Conservation (phyloP, 2,888 invertebrate genomes). For the Eucriotettix oculatus region DNA sequence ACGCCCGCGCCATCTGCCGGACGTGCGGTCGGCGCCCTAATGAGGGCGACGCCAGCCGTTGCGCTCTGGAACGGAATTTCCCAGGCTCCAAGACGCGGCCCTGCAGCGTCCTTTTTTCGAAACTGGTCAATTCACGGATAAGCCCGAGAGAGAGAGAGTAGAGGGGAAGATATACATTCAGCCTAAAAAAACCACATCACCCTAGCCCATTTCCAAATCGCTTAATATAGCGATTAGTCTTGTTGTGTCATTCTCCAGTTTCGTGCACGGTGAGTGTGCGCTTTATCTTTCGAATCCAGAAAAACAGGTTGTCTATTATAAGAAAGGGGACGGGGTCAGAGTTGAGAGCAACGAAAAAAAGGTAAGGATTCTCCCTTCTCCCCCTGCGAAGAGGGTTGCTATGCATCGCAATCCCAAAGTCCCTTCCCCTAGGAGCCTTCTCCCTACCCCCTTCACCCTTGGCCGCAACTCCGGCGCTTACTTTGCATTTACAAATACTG, state of each 20-base stretch:
- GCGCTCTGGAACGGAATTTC: not conserved
- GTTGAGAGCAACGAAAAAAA: not conserved
- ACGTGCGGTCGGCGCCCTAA: too few species aligned
- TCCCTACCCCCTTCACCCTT: slow-evolving; percentile 1
- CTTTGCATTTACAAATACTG: slow-evolving; percentile 15
- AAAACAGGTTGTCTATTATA: slow-evolving; percentile 5
- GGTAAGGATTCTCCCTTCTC: not conserved
- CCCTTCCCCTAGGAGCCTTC: not conserved
- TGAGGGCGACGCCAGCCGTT: too few species aligned
- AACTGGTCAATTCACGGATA: not conserved
- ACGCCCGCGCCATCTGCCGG: too few species aligned
- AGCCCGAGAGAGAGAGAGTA: too few species aligned
- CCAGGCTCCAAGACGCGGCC: not conserved
- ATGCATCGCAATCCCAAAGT: slow-evolving; percentile 6
- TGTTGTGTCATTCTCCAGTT: not conserved
- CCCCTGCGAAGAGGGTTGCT: not conserved
- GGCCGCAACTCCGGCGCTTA: slow-evolving; percentile 9
- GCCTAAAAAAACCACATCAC: too few species aligned
- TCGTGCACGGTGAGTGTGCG: too few species aligned
- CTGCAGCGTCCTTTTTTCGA: not conserved
- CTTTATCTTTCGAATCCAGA: not conserved
- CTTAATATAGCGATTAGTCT: slow-evolving; percentile 1
- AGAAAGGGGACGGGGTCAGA: not conserved
- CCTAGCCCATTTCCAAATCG: not conserved
- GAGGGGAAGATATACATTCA: too few species aligned